phyloP scores from a whole-genome alignment of 2,113 vertebrate species.

The Atrichornis clamosus region DNA sequence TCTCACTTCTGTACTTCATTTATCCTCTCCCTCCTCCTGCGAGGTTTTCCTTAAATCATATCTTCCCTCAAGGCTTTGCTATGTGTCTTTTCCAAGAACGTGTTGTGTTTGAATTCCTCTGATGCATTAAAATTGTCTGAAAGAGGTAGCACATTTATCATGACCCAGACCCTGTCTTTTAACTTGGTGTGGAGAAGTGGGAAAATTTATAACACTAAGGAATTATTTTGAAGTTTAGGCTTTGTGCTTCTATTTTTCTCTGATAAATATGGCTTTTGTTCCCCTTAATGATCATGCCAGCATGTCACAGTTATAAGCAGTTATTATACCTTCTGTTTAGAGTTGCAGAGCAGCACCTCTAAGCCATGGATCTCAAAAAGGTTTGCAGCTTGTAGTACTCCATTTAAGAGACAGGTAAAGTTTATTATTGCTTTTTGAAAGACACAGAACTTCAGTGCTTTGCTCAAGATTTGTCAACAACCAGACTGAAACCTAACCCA shows the following conservation, averaged over 20 bases:
- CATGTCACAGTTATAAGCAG: background rate
- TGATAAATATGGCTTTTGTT: background rate
- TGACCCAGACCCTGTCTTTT: background rate
- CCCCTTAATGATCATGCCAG: background rate
- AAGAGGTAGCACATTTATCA: background rate
- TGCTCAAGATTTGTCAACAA: background rate
- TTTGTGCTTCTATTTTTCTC: background rate
- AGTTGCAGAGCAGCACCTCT: background rate
- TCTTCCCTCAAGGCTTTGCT: background rate
- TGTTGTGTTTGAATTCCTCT: background rate
- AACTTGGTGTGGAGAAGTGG: background rate
- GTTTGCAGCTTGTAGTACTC: background rate
- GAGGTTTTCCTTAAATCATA: background rate
- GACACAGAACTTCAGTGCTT: background rate
- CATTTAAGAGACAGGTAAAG: background rate
- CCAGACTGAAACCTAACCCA: background rate
- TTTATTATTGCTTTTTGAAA: background rate
- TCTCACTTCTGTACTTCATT: background rate
- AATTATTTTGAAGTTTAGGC: background rate
- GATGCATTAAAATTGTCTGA: background rate
- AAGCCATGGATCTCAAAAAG: background rate
- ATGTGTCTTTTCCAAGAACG: background rate
- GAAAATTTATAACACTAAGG: background rate
- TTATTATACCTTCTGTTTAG: background rate
- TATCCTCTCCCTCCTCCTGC: background rate